Evolutionary conservation across 2,113 vertebrate species (phyloP).

Genomic region (Zapus hudsonius): DNA sequence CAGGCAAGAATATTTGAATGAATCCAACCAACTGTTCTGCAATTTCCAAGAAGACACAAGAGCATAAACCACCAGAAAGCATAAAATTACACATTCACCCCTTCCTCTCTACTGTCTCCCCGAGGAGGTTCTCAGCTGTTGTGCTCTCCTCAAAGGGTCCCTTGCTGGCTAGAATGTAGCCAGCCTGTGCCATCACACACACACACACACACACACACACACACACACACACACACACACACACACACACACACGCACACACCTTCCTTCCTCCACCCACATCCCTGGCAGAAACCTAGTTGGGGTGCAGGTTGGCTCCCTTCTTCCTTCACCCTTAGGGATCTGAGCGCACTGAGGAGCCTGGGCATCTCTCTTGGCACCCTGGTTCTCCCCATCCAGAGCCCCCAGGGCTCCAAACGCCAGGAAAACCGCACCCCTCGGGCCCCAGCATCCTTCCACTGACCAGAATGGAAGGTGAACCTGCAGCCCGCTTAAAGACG

Average conservation of each 20-base stretch:
- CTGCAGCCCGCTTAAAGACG: background rate
- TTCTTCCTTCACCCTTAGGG: background rate
- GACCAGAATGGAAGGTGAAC: background rate
- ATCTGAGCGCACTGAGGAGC: background rate
- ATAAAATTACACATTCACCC: slow-evolving; percentile 67
- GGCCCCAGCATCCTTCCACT: background rate
- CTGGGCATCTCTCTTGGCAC: background rate
- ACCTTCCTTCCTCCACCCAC: slow-evolving; percentile 40
- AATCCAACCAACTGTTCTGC: slow-evolving; percentile 79
- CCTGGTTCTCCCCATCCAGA: background rate
- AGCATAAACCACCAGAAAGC: slow-evolving; percentile 80
- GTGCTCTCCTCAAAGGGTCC: background rate
- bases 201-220: slow-evolving; percentile 20
- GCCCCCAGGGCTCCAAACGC: background rate
- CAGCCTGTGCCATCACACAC: background rate
- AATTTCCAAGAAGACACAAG: slow-evolving; percentile 85
- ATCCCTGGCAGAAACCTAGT: background rate
- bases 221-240: background rate
- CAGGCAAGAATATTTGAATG: slow-evolving; percentile 69
- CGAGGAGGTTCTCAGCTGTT: slow-evolving; percentile 9
- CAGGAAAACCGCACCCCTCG: background rate
- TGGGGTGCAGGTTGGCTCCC: background rate
- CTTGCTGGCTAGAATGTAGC: background rate
- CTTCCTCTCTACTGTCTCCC: slow-evolving; percentile 65
- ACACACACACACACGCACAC: too few relatives aligned